Base-by-base conservation (phyloP, 1,140 invertebrate species). In the Aricia agestis region DNA sequence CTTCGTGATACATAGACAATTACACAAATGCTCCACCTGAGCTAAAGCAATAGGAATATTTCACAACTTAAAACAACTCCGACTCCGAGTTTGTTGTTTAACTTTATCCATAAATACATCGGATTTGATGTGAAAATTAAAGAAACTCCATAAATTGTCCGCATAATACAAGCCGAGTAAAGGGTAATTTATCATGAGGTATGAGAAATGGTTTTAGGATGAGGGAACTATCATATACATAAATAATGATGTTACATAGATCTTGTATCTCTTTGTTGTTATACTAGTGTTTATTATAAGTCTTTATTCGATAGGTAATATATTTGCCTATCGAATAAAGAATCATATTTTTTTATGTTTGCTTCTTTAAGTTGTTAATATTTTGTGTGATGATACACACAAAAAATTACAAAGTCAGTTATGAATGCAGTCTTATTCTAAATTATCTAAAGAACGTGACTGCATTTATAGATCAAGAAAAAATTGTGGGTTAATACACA, bases 51-150 rank as follows among this genome's bases (percentile, higher is more conserved):
- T 52, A 11, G 0, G 11, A 52, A 61, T 72, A 72, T 68, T 65
- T 74, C 70, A 74, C 36, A 72, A 69, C 73, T 70, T 76, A 42
- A 32, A 42, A 52, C 45, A 52, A 52, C 45, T 13, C 13, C 45
- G 13, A 52, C 45, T 13, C 13, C 45, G 13, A 52, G 11, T 52
- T 13, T 52, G 10, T 4, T 9, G 7, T 13, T 52, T 52, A 85
- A 85, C 78, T 82, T 77, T 70, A 11, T 73, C 67, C 80, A 86
- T 87, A 86, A 87, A 85, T 87, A 85, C 77, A 79, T 83, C 83
- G 68, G 17, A 42, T 52, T 52, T 52, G 45, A 52, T 13, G 45
- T 52, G 10, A 52, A 52, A 52, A 52, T 52, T 36, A 25, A 66
- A 65, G 13, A 71, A 41, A 66, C 25, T 52, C 66, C 17, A n/a